Conservation (phyloP, 2,797 vertebrate genomes). For the Coracias cyanogaster region DNA sequence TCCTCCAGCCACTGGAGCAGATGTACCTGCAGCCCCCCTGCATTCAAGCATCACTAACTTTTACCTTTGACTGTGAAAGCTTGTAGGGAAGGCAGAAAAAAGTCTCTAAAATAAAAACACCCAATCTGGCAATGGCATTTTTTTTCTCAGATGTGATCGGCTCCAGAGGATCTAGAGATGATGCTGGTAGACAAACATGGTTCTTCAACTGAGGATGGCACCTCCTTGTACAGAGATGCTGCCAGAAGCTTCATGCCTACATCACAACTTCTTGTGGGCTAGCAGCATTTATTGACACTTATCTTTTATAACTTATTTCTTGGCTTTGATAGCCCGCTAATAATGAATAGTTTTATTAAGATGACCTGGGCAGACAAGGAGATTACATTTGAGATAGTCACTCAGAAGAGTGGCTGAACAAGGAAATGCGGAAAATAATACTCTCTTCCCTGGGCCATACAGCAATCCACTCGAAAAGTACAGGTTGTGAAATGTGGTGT, state of each 20-base stretch:
- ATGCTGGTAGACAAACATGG: not conserved
- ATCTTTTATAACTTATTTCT: not conserved
- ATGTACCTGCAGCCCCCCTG: fast-evolving
- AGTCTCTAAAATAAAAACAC: not conserved
- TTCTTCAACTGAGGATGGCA: not conserved
- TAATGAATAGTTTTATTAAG: not conserved
- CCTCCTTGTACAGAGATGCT: not conserved
- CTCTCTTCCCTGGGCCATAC: not conserved
- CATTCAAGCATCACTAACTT: not conserved
- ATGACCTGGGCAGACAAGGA: not conserved
- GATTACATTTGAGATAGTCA: not conserved
- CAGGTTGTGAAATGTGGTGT: no score
- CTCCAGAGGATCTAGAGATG: not conserved
- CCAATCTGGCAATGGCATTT: not conserved
- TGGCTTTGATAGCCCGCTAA: not conserved
- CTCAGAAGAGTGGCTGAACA: not conserved
- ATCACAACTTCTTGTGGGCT: not conserved
- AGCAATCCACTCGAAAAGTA: not conserved
- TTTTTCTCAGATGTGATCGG: not conserved
- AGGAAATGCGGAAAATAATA: not conserved
- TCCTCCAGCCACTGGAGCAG: not conserved
- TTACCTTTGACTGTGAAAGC: not conserved
- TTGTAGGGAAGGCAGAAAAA: not conserved
- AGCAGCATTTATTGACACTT: slow-evolving; percentile 11
- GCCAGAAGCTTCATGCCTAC: not conserved